Evolutionary conservation across 2,888 invertebrate genomes (phyloP).

Genomic region (Phortica okadai): DNA sequence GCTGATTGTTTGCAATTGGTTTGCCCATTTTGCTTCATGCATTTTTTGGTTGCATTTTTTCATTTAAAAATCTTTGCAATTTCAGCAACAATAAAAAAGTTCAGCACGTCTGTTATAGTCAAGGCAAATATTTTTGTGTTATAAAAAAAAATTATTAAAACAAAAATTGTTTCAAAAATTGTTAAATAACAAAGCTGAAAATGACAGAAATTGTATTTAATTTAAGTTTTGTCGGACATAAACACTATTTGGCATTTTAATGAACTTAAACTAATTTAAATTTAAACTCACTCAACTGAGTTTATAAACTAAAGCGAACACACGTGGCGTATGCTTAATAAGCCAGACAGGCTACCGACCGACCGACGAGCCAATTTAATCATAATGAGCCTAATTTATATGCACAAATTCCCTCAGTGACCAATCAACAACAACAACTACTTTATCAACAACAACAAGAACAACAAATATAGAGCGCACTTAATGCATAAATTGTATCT

Average conservation of each 20-base stretch:
- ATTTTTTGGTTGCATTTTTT: background rate
- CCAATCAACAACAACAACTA: background rate
- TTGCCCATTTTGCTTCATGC: background rate
- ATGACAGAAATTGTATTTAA: no score
- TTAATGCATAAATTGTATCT: conserved; percentile 44
- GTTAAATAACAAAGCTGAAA: no score
- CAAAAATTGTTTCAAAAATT: no score
- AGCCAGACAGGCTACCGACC: background rate
- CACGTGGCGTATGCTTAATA: background rate
- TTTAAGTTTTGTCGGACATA: no score
- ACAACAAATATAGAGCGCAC: background rate
- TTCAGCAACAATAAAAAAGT: background rate
- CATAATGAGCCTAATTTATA: conserved; percentile 16
- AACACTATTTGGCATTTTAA: no score
- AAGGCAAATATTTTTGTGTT: no score
- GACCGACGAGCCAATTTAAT: background rate
- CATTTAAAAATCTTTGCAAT: background rate
- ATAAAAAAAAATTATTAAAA: no score
- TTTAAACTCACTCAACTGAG: no score
- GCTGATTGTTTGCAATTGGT: conserved; percentile 2
- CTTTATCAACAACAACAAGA: no score
- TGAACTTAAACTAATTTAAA: no score
- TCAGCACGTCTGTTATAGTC: background rate
- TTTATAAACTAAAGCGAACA: no score
- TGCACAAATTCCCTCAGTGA: conserved; percentile 5